Evolutionary conservation across 2,888 invertebrate species (phyloP), one percentile per base, ranked within the genome.

Genomic region (Tricholauxania praeusta): DNA sequence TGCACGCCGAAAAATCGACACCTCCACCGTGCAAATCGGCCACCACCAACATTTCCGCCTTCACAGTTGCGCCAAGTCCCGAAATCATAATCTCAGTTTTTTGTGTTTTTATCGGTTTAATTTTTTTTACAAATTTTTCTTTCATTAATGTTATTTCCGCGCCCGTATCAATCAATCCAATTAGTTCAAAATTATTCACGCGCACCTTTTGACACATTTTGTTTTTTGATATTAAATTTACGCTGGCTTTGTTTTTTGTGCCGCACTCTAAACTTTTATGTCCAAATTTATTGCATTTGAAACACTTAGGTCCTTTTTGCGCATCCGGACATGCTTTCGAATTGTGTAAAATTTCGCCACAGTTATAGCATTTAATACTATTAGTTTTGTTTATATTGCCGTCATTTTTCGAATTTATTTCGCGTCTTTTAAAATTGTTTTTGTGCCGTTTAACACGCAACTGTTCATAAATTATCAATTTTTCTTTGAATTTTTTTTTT

Each of bases 291-390:
- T 80, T 73, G 70, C 80, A 82, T 64, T 63, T 75, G 59, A 82
- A 83, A 63, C 81, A 83, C 76, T 83, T 82, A 12, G 77, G 69
- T 22, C 79, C 81, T 57, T 78, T 82, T 17, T 74, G 63, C 28
- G 77, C 81, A 6, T 77, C 71, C 28, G 63, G 74, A 72, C 71
- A 74, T 53, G 72, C 71, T 15, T 78, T 71, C 53, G 75, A 75
- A 59, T 68, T 60, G 67, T 78, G 74, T 19, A 70, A 74, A n/a
- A 32, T 15, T 22, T 66, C 48, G 55, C 75, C 76, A 32, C 72
- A 78, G 60, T 75, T 75, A 59, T 70, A 77, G 63, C 79, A 79
- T 52, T 72, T 39, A 39, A 39, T 39, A 10, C 39, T 10, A 39
- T 8, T 39, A 10, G 10, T 2, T 39, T 39, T 39, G 5, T 10